Evolutionary conservation across 1,140 invertebrate species (phyloP).

Genomic region (Ips typographus): DNA sequence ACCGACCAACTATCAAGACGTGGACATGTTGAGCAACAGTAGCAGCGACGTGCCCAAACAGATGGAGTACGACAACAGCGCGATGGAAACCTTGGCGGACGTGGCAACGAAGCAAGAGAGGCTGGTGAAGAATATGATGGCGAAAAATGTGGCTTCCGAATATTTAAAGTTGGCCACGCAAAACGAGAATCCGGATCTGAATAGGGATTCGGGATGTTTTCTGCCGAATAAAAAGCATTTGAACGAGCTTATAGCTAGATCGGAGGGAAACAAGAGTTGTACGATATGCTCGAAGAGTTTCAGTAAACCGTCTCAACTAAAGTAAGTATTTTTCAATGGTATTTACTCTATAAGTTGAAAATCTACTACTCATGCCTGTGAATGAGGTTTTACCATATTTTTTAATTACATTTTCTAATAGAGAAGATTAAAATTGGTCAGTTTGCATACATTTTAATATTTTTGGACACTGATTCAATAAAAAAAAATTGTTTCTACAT

Average conservation of each 20-base stretch:
- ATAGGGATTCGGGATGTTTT: slow-evolving; percentile 33
- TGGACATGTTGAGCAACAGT: slow-evolving; percentile 29
- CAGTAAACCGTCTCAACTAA: slow-evolving; percentile 84
- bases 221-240: slow-evolving; percentile 40
- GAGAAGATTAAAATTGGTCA: too few species aligned
- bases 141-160: slow-evolving; percentile 62
- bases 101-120: slow-evolving; percentile 53
- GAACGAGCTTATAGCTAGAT: slow-evolving; percentile 49
- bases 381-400: too few species aligned
- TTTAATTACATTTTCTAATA: too few species aligned
- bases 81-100: slow-evolving; percentile 53
- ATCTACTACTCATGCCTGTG: too few species aligned
- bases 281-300: slow-evolving; percentile 89
- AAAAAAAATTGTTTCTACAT: too few species aligned
- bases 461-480: too few species aligned
- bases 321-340: slow-evolving; percentile 46
- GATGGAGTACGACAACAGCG: slow-evolving; percentile 50
- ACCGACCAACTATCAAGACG: slow-evolving; percentile 13
- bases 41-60: slow-evolving; percentile 24
- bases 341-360: background rate
- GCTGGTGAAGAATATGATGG: slow-evolving; percentile 52
- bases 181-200: slow-evolving; percentile 47
- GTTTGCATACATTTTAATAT: too few species aligned
- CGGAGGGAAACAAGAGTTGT: slow-evolving; percentile 60
- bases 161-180: slow-evolving; percentile 62